A percentile compares a stretch with the other conserved stretches of the same genome.
Evolutionary conservation across 2,888 invertebrate species (phyloP).

Genomic region (Trachelus stipa): DNA sequence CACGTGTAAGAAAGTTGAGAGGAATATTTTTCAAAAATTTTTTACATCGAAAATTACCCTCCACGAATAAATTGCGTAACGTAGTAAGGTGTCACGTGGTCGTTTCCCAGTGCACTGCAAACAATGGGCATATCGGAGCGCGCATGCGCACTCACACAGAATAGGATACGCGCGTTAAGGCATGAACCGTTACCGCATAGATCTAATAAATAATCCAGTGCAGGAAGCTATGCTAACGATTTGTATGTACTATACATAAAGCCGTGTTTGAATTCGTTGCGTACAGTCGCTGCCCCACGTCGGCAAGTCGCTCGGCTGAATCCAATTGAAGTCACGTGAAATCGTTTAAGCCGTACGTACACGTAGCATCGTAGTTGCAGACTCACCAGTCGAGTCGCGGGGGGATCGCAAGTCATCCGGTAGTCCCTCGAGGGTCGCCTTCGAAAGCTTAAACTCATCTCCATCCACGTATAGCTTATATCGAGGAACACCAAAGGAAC

Average conservation of each 20-base stretch:
- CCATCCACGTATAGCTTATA: background rate
- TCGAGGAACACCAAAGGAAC: background rate
- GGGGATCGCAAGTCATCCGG: background rate
- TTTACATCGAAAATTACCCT: background rate
- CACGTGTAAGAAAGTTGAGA: background rate
- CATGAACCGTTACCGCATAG: conserved; percentile 50
- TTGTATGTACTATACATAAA: conserved; percentile 36
- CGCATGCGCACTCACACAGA: conserved; percentile 22
- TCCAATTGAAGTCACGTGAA: conserved; percentile 7
- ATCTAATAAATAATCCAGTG: conserved; percentile 52
- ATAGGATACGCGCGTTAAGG: conserved; percentile 31
- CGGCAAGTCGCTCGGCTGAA: conserved; percentile 1
- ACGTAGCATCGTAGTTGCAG: background rate
- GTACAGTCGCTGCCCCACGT: background rate
- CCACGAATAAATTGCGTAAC: background rate
- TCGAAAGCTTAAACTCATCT: background rate
- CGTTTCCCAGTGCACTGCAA: conserved; percentile 21
- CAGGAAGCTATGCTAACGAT: conserved; percentile 44
- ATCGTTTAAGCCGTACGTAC: background rate
- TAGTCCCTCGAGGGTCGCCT: background rate
- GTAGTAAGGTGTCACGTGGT: background rate
- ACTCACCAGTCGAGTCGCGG: background rate
- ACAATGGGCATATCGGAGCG: conserved; percentile 5
- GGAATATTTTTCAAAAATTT: background rate
- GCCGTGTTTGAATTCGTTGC: conserved; percentile 19